phyloP scores from a whole-genome alignment of 2,797 vertebrate species.

The Tenualosa thibaudeaui region DNA sequence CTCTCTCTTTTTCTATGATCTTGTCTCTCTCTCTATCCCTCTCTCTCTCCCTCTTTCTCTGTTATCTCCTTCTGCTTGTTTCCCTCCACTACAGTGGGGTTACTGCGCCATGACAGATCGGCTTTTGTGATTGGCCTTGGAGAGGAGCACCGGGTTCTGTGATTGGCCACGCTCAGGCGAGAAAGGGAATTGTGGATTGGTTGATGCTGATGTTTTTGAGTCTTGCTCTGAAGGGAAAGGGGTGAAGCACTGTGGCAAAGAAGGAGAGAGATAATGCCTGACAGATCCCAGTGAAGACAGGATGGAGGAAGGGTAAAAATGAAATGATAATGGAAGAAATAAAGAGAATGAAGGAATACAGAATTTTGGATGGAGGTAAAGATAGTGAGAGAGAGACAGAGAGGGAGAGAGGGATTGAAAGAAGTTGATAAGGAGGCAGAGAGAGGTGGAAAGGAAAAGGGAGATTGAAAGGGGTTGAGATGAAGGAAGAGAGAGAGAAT shows the following conservation, averaged over 20 bases:
- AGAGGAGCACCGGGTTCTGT: neutral
- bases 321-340: neutral
- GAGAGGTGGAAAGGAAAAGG: neutral
- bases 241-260: neutral
- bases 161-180: neutral
- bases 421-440: too few relatives aligned
- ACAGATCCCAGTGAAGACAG: neutral
- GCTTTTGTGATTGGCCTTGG: neutral
- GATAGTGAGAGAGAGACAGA: neutral
- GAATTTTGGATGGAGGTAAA: neutral
- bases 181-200: neutral
- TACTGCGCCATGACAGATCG: conserved; percentile 12
- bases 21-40: neutral
- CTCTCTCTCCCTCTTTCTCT: neutral
- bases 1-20: neutral
- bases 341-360: conserved; percentile 19
- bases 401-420: neutral
- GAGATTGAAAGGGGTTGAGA: neutral
- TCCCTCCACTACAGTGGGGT: neutral
- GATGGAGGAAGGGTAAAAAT: neutral
- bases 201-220: neutral
- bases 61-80: neutral
- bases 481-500: neutral
- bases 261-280: neutral
- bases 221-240: neutral